Conservation (phyloP, 2,113 vertebrate species). For the Sinocyclocheilus grahami region DNA sequence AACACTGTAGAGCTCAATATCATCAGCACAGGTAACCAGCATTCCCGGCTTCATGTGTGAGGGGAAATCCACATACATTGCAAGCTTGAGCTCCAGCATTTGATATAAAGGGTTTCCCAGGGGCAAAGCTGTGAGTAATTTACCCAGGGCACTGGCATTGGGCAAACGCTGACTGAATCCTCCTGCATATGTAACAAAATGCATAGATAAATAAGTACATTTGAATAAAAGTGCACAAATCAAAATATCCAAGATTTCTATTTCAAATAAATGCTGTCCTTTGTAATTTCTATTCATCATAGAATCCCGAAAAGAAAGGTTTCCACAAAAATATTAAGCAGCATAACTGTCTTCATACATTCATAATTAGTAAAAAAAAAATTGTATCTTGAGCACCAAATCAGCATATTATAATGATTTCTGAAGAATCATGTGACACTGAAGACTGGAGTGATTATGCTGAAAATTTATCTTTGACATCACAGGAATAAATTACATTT, state of each 20-base stretch:
- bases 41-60: conserved; percentile 85
- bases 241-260: neutral
- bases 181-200: conserved; percentile 69
- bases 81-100: conserved; percentile 95
- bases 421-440: too few relatives aligned
- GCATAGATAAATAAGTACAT: neutral
- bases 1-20: conserved; percentile 89
- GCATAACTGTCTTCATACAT: too few relatives aligned
- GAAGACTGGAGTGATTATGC: too few relatives aligned
- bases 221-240: neutral
- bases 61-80: conserved; percentile 93
- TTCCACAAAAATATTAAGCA: too few relatives aligned
- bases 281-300: neutral
- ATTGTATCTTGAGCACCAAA: too few relatives aligned
- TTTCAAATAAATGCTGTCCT: neutral
- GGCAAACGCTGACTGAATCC: conserved; percentile 94
- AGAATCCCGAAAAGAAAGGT: too few relatives aligned
- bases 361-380: too few relatives aligned
- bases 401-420: too few relatives aligned
- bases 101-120: conserved; percentile 85
- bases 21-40: conserved; percentile 87
- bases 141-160: conserved; percentile 89
- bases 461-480: too few relatives aligned
- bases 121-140: conserved; percentile 89
- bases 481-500: too few relatives aligned